Evolutionary conservation across 2,888 invertebrate genomes (phyloP).

Genomic region (Chaetoderma sp.): DNA sequence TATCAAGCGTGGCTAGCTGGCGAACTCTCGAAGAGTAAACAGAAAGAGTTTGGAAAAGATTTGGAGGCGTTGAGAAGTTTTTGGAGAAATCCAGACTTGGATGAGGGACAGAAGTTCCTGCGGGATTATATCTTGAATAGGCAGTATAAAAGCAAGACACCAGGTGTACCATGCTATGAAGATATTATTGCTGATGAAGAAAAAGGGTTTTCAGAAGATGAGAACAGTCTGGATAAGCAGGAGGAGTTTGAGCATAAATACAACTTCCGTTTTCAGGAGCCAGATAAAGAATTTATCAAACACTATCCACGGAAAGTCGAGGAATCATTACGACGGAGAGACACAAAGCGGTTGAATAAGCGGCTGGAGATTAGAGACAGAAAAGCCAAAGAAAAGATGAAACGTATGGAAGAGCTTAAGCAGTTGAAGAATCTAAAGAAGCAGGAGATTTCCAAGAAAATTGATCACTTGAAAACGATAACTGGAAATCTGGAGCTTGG

Average conservation of each 20-base stretch:
- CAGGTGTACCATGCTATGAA: neutral
- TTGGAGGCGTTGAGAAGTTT: slow-evolving; percentile 81
- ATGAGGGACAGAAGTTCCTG: slow-evolving; percentile 88
- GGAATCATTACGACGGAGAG: slow-evolving; percentile 83
- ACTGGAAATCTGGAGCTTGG: slow-evolving; percentile 84
- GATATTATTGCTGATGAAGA: slow-evolving; percentile 67
- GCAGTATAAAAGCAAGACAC: slow-evolving; percentile 72
- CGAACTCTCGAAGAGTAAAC: no score
- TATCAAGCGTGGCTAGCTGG: no score
- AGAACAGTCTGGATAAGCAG: slow-evolving; percentile 81
- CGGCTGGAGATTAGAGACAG: slow-evolving; percentile 75
- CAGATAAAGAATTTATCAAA: slow-evolving; percentile 89
- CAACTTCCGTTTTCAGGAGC: slow-evolving; percentile 97
- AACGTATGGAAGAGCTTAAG: slow-evolving; percentile 88
- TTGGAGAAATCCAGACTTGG: slow-evolving; percentile 86
- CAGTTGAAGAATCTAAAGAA: slow-evolving; percentile 87
- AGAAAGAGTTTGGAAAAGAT: no score
- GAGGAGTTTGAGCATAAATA: slow-evolving; percentile 94
- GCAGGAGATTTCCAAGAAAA: slow-evolving; percentile 90
- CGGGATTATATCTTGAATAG: slow-evolving; percentile 93
- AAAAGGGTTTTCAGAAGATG: slow-evolving; percentile 77
- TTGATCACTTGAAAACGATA: slow-evolving; percentile 86
- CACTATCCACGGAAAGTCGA: slow-evolving; percentile 91
- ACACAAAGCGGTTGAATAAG: slow-evolving; percentile 83
- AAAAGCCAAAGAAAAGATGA: slow-evolving; percentile 74